A percentile compares a stretch with the other conserved stretches of the same genome.
Evolutionary conservation across 2,888 invertebrate genomes (phyloP).

Genomic region (Drosophila formosana): DNA sequence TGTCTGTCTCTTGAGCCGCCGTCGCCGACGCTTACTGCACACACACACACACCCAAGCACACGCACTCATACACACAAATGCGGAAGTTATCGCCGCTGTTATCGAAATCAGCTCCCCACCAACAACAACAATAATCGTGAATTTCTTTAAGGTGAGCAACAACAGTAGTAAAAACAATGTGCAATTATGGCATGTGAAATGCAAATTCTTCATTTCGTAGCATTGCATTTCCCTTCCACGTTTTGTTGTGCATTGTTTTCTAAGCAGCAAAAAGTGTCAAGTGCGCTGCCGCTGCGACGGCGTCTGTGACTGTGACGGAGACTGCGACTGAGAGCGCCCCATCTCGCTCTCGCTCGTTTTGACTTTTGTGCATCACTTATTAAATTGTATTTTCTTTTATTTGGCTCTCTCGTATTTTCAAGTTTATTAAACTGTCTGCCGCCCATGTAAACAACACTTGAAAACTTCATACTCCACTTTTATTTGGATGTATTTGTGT

Average conservation of each 20-base stretch:
- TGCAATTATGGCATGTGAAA: constrained; percentile 44
- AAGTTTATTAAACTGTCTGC: constrained; percentile 49
- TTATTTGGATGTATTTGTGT: constrained; percentile 8
- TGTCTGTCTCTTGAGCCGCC: constrained; percentile 30
- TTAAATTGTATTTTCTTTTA: constrained; percentile 41
- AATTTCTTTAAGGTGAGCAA: constrained; percentile 65
- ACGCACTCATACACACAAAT: constrained; percentile 44
- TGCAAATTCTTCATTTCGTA: constrained; percentile 42
- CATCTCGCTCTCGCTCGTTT: constrained; percentile 8
- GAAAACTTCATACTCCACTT: constrained; percentile 34
- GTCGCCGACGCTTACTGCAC: constrained; percentile 32
- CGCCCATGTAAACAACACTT: constrained; percentile 52
- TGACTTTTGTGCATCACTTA: constrained; percentile 42
- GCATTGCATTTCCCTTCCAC: constrained; percentile 36
- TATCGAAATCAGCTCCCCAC: constrained; percentile 42
- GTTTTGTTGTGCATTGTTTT: constrained; percentile 54
- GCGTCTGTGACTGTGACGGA: constrained; percentile 3
- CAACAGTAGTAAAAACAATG: constrained; percentile 16
- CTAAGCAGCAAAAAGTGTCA: constrained; percentile 57
- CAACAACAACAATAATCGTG: constrained; percentile 53
- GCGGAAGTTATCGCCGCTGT: constrained; percentile 69
- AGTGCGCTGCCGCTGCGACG: constrained; percentile 47
- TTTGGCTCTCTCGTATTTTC: constrained; percentile 11
- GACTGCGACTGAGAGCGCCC: constrained; percentile 11
- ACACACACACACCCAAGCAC: constrained; percentile 26